phyloP scores from a whole-genome alignment of 2,113 vertebrate genomes.

The Typhlomys cinereus region DNA sequence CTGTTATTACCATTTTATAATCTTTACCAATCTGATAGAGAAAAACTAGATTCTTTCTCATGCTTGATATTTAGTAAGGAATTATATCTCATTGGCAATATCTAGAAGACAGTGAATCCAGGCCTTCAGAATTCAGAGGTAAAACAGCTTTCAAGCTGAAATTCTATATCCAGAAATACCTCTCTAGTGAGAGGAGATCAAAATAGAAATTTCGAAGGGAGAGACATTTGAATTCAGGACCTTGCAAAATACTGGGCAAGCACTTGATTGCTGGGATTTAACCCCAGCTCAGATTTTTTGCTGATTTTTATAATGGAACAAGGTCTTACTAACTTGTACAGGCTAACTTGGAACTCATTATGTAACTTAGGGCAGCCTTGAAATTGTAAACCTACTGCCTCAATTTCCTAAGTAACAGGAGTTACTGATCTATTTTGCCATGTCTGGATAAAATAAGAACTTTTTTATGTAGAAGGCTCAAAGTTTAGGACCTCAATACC shows the following conservation, averaged over 20 bases:
- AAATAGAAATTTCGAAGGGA: neutral
- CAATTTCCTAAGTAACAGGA: neutral
- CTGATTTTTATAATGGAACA: neutral
- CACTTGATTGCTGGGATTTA: neutral
- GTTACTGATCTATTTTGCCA: neutral
- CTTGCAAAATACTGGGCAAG: neutral
- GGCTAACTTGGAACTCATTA: neutral
- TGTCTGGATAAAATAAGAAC: neutral
- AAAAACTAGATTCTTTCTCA: neutral
- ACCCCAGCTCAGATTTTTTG: neutral
- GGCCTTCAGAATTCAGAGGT: neutral
- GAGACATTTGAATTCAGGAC: neutral
- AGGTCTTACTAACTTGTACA: neutral
- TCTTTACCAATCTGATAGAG: neutral
- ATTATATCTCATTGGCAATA: too few relatives aligned
- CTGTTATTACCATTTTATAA: neutral
- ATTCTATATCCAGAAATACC: conserved; percentile 9
- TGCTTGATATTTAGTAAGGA: neutral
- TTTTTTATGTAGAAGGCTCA: neutral
- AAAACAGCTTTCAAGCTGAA: conserved; percentile 24
- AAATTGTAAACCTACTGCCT: neutral
- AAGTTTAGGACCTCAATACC: neutral
- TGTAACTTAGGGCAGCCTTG: neutral
- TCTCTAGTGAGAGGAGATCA: neutral
- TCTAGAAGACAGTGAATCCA: neutral